Evolutionary conservation across 2,113 vertebrate genomes (phyloP), one percentile per base, ranked within the genome.

Genomic region (Galeopterus variegatus): DNA sequence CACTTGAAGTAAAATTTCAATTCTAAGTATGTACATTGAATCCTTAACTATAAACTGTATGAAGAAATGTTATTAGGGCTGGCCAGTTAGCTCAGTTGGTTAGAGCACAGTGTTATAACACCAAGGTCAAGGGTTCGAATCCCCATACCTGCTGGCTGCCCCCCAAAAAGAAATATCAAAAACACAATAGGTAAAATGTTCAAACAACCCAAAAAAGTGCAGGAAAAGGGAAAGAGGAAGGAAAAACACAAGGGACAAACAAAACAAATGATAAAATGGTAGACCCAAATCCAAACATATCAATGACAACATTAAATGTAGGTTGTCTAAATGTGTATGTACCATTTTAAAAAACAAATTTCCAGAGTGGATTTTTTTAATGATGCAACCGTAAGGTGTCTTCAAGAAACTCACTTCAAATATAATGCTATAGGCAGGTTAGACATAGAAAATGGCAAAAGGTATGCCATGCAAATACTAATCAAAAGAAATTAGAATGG

Each of bases 381-480:
- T 58, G 36, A 87, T 94, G 23, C 58, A 92, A 62, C 58, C 94
- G 24, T 73, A 84, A 93, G 19, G 7, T 77, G 12, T 80, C 72
- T 67, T 95, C 45, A 92, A 89, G 41, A 85, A 93, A 64, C 48
- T 84, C 58, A 93, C 17, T 85, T 85, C 48, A 93, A 95, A 50
- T 95, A 75, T 84, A 80, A 92, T 91, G 72, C 31, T 84, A 52
- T 52, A 69, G 76, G 18, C 80, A 45, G 28, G 21, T 80, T 93
- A 83, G 93, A 88, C 82, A 79, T 84, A 87, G 77, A 95, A 97
- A 90, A 62, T 91, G 54, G 50, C 50, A 88, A 94, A 95, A 94
- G 36, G 8, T 83, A 93, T 52, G 75, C 70, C 72, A 69, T 70
- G 11, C 67, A 88, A 96, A 87, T 50, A 88, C 54, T 95, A 90